These are phyloP conservation scores for Spatula versicolor DNA, from an alignment of 2,797 vertebrate genomes.

Conservation along the genomic window DNA sequence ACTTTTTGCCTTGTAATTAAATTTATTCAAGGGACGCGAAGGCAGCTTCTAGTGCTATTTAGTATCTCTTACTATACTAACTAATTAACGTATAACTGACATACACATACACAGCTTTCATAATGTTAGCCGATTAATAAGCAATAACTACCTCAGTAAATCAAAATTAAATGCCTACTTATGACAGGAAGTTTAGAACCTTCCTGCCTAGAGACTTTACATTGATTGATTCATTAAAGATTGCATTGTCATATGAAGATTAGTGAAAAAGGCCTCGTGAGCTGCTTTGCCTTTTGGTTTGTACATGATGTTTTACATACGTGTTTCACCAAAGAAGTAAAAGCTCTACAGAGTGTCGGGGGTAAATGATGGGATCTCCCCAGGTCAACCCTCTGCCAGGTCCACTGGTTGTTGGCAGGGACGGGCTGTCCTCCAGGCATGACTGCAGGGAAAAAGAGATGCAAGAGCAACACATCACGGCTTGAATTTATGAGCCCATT, in stretches of 20 bases:
- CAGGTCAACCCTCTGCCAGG: background rate
- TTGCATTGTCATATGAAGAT: background rate
- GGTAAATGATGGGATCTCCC: background rate
- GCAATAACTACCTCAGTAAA: slow-evolving; percentile 65
- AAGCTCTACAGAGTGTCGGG: background rate
- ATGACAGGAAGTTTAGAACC: slow-evolving; percentile 44
- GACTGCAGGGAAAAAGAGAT: background rate
- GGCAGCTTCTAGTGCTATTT: slow-evolving; percentile 39
- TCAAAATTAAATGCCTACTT: slow-evolving; percentile 70
- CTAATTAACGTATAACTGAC: slow-evolving; percentile 67
- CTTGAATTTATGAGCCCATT: background rate
- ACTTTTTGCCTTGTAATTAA: background rate
- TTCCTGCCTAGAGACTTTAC: slow-evolving; percentile 51
- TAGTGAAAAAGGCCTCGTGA: background rate
- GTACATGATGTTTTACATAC: background rate
- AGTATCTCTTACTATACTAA: slow-evolving; percentile 43
- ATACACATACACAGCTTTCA: slow-evolving; percentile 37
- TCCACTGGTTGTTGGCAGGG: background rate
- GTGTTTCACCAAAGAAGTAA: background rate
- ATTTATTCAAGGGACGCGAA: slow-evolving; percentile 32
- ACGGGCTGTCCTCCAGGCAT: background rate
- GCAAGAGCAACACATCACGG: background rate
- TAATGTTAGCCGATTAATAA: slow-evolving; percentile 66
- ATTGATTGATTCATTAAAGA: slow-evolving; percentile 59
- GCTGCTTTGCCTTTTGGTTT: background rate